Base-by-base conservation (phyloP, 2,797 vertebrate species). In the Pelochelys cantorii region DNA sequence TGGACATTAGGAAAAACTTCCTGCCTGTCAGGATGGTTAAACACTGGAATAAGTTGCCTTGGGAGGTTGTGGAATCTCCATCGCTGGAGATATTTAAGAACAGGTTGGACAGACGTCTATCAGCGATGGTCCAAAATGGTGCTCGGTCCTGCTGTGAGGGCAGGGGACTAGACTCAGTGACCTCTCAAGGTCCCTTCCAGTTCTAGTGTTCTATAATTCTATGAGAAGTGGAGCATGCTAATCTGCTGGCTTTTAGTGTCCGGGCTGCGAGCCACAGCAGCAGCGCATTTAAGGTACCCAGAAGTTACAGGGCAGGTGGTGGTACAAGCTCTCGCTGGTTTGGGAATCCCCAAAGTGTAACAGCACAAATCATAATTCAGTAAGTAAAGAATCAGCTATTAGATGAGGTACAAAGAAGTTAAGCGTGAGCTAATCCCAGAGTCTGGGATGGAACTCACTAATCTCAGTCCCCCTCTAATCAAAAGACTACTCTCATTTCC, bases 361-460 rank as follows among this genome's bases (percentile, higher is more conserved):
- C n/a, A 37, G 65, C n/a, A 34, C 17, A 3, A 22, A 18, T 71
- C 34, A n/a, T 71, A 71, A 71, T 37, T 71, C 11, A 71, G 18
- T 22, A 37, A 34, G 34, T 6, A 37, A 71, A n/a, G 8, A 78
- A 29, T 56, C 74, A 86, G 85, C 48, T 71, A 88, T 3, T 80
- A 53, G 11, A 34, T 52, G 9, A 7, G 52, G 7, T 52, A 55
- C 11, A 86, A 48, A 78, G 37, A 79, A 22, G 13, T 77, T 52
- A 75, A 75, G 74, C 27, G 22, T n/a, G 48, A 48, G 14, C 48
- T 79, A 53, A 65, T 31, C 71, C 37, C 81, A 81, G 79, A 11
- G 3, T 5, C 86, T 92, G 31, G 91, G 92, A 62, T 89, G 60
- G 5, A 92, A 5, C 85, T 18, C 34, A 9, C 8, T 77, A 53